Base-by-base conservation (phyloP, 2,113 vertebrate genomes). In the Australoheros scitulus region DNA sequence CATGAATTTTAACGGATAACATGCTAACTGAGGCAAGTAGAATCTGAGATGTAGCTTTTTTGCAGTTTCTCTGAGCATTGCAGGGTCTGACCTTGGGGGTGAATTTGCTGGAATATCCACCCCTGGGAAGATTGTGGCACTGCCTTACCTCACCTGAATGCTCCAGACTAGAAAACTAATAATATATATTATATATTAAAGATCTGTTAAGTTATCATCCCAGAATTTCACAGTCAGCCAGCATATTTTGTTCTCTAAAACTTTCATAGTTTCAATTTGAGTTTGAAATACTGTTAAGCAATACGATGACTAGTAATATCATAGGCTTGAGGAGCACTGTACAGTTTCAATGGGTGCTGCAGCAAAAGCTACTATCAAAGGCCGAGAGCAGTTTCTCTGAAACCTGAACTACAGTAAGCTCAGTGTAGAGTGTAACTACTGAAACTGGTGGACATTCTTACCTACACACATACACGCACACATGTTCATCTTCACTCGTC, bases 391-490 rank as follows among this genome's bases (percentile, higher is more conserved):
- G 29, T 26, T 57, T 58, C 11, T 43, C 20, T 64, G 11, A 75
- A 85, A 85, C 20, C 17, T 56, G 10, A 52, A 58, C 34, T 60
- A 61, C 65, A 64, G 61, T 60, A 79, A 81, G 41, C 11, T 38
- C 14, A 70, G 24, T 11, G 1, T 22, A 9, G 22, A 63, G 18
- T 13, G 65, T 65, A 61, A 41, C 26, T 43, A 64, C 76, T 11
- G 7, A 52, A 32, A 78, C 43, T 59, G 68, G 3, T 64, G 65
- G 22, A 50, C 56, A 22, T 24, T 38, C 8, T 52, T 59, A 4
- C 70, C 32, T 77, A 76, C 26, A 76, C 76, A 72, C 79, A 86
- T n/a, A 55, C 26, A 22, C 2, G 14, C 59, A 24, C 77, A 72
- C 26, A 64, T 22, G 15, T 47, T 57, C 13, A n/a, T 74, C 29